Evolutionary conservation across 2,888 invertebrate species (phyloP), one percentile per base, ranked within the genome.

Genomic region (Arctia plantaginis): DNA sequence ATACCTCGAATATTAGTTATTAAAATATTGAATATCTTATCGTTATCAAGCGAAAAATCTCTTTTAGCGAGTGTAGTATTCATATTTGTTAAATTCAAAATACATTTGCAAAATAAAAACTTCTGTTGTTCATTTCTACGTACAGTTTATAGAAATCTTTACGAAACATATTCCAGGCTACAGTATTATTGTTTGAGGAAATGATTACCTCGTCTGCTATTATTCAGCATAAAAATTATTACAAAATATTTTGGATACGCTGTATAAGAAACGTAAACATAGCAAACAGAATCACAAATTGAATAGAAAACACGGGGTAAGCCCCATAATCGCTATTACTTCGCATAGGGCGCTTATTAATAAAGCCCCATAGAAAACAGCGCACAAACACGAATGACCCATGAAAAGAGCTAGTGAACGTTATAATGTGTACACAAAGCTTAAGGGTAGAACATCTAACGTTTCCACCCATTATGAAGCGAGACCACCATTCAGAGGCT

Each of bases 401-500:
- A 80, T 91, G 91, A 91, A 92, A 92, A 89, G 88, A 87, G 88
- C 88, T 87, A 89, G 87, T 86, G 88, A 87, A 87, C 82, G 87
- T 88, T 85, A 86, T 89, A 89, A 89, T 85, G 88, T 88, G 88
- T 89, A 92, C 88, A 93, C 92, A 92, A 93, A 92, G 92, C 91
- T 92, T 90, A 90, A 85, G 89, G 88, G 88, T 87, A 89, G 86
- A 90, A 89, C 91, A 88, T 92, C 92, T 91, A 93, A 92, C 91
- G 90, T 91, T 93, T 90, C 90, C 89, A 89, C 84, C 90, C 90
- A 93, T 93, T 93, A 94, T 90, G 88, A 89, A 88, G 86, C 88
- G 89, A 91, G 90, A 90, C 91, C 91, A 91, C 93, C 91, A 93
- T 93, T 93, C 91, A 90, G 84, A 79, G 88, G 91, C 91, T 91